phyloP scores from a whole-genome alignment of 2,113 vertebrate genomes.

The Anser brachyrhynchus region DNA sequence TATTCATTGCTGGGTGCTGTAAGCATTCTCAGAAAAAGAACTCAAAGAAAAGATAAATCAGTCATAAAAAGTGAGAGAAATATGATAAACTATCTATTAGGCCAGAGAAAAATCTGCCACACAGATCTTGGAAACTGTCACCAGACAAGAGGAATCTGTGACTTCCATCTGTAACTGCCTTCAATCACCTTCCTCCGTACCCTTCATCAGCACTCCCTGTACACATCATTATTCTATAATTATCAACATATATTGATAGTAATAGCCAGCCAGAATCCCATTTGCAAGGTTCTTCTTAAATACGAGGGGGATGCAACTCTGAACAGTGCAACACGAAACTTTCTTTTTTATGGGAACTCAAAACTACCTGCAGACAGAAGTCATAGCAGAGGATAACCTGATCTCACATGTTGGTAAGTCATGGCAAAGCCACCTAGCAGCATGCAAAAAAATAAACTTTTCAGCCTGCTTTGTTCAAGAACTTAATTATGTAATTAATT shows the following conservation, averaged over 20 bases:
- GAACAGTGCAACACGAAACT: background rate
- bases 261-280: background rate
- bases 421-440: conserved; percentile 14
- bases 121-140: conserved; percentile 50
- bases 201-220: conserved; percentile 24
- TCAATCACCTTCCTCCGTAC: conserved; percentile 51
- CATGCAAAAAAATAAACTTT: conserved; percentile 18
- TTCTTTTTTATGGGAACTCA: background rate
- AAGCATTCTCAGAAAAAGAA: conserved; percentile 32
- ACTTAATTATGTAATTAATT: conserved; percentile 36
- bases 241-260: background rate
- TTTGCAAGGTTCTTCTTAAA: background rate
- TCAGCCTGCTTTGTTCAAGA: background rate
- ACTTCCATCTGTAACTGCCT: conserved; percentile 58
- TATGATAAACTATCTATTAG: conserved; percentile 54
- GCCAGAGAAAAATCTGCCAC: conserved; percentile 48
- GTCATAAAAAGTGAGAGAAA: conserved; percentile 54
- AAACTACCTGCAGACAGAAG: background rate
- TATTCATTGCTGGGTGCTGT: conserved; percentile 41
- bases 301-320: background rate
- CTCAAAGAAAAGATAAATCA: conserved; percentile 54
- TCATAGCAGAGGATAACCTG: background rate
- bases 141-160: conserved; percentile 42
- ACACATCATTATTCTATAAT: conserved; percentile 38
- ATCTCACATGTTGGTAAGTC: background rate